A percentile compares a stretch with the other conserved stretches of the same genome.
These are phyloP conservation scores for Polymixis lichenea DNA, from an alignment of 2,888 invertebrate species.

Conservation along the genomic window DNA sequence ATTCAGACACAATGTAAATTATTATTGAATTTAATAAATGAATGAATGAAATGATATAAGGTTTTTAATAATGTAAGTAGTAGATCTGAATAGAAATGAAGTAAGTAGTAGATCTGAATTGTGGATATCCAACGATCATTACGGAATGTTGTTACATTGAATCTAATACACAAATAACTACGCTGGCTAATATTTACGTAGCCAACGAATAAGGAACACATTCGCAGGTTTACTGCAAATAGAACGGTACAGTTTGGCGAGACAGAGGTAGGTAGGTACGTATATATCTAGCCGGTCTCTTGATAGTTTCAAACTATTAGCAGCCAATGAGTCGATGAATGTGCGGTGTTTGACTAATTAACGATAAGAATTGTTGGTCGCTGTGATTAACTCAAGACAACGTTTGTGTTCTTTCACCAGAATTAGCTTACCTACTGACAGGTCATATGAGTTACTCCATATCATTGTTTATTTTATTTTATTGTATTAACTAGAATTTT, in stretches of 20 bases:
- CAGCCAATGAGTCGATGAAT: constrained; percentile 1
- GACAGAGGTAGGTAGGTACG: background rate
- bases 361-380: too few relatives aligned
- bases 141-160: constrained; percentile 11
- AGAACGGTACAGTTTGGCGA: constrained; percentile 22
- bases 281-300: background rate
- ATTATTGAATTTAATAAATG: too few relatives aligned
- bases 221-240: constrained; percentile 28
- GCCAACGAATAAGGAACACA: constrained; percentile 45
- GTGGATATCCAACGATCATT: background rate
- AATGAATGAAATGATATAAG: too few relatives aligned
- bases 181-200: constrained; percentile 34
- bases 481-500: too few relatives aligned
- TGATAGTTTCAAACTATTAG: background rate
- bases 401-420: too few relatives aligned
- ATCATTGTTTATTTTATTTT: too few relatives aligned
- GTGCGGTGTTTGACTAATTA: constrained; percentile 5
- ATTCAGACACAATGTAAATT: too few relatives aligned
- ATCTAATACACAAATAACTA: constrained; percentile 38
- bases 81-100: background rate
- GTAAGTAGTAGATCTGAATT: background rate
- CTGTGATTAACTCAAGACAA: too few relatives aligned
- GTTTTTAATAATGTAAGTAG: background rate
- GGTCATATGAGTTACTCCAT: too few relatives aligned
- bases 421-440: too few relatives aligned